Evolutionary conservation across 2,797 vertebrate genomes (phyloP).

Genomic region (Mergus octosetaceus): DNA sequence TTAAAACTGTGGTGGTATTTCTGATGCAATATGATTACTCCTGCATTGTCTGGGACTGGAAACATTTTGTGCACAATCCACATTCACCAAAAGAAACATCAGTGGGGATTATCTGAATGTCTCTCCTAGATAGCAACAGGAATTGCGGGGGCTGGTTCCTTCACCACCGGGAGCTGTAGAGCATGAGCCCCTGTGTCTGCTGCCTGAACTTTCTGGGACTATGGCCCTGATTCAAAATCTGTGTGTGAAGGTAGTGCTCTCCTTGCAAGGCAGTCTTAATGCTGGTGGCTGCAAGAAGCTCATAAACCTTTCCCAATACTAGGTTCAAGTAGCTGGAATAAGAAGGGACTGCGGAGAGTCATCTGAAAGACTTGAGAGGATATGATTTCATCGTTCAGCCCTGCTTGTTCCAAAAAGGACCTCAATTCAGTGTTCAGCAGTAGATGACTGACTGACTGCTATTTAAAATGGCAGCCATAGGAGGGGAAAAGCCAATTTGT

Average conservation of each 20-base stretch:
- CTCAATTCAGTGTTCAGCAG: neutral
- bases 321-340: neutral
- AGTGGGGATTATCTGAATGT: neutral
- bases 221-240: neutral
- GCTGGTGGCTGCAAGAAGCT: neutral
- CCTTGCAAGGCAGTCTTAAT: neutral
- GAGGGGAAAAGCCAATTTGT: neutral
- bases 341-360: neutral
- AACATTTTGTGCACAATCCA: neutral
- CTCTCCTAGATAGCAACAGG: neutral
- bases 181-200: neutral
- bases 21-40: neutral
- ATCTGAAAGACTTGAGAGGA: neutral
- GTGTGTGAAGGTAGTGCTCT: neutral
- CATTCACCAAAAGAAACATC: neutral
- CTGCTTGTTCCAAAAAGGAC: neutral
- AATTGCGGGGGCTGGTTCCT: neutral
- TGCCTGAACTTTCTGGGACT: neutral
- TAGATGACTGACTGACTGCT: neutral
- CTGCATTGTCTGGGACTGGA: neutral
- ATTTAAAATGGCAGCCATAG: neutral
- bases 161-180: neutral
- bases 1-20: neutral
- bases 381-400: neutral
- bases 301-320: neutral